These are phyloP conservation scores for Augochlora pura DNA, from an alignment of 1,140 invertebrate genomes.

Conservation along the genomic window DNA sequence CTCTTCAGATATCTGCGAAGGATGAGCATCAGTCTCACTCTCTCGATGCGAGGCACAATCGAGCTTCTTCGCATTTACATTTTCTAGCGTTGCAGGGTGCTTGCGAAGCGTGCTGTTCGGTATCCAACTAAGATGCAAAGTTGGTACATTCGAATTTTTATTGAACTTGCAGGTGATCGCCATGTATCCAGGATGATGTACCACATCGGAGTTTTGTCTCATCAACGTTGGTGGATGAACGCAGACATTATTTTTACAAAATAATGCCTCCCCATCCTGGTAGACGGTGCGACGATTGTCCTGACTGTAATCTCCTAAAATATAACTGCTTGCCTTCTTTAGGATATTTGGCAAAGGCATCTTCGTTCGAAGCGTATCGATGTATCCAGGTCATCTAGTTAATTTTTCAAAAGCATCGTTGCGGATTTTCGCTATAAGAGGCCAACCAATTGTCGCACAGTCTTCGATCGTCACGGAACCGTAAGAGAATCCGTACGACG, in stretches of 20 bases:
- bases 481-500: background rate
- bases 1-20: slow-evolving; percentile 51
- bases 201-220: slow-evolving; percentile 88
- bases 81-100: slow-evolving; percentile 90
- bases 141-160: slow-evolving; percentile 87
- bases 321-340: slow-evolving; percentile 88
- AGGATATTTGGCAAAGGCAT: slow-evolving; percentile 90
- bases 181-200: slow-evolving; percentile 95
- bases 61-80: slow-evolving; percentile 69
- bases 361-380: slow-evolving; percentile 18
- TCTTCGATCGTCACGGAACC: background rate
- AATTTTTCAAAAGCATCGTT: background rate
- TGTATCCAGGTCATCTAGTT: slow-evolving; percentile 30
- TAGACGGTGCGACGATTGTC: slow-evolving; percentile 78
- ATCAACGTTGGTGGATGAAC: slow-evolving; percentile 94
- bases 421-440: background rate
- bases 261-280: slow-evolving; percentile 91
- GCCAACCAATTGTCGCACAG: background rate
- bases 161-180: slow-evolving; percentile 90
- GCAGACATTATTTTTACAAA: slow-evolving; percentile 97
- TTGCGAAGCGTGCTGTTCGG: slow-evolving; percentile 94
- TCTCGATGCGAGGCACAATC: slow-evolving; percentile 21
- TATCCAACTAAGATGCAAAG: slow-evolving; percentile 95
- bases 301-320: slow-evolving; percentile 85
- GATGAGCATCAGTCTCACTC: slow-evolving; percentile 1